Percentiles rank a stretch among this genome's conserved stretches.
Evolutionary conservation across 2,888 invertebrate genomes (phyloP).

Genomic region (Imbricaverruca yamaguchii): DNA sequence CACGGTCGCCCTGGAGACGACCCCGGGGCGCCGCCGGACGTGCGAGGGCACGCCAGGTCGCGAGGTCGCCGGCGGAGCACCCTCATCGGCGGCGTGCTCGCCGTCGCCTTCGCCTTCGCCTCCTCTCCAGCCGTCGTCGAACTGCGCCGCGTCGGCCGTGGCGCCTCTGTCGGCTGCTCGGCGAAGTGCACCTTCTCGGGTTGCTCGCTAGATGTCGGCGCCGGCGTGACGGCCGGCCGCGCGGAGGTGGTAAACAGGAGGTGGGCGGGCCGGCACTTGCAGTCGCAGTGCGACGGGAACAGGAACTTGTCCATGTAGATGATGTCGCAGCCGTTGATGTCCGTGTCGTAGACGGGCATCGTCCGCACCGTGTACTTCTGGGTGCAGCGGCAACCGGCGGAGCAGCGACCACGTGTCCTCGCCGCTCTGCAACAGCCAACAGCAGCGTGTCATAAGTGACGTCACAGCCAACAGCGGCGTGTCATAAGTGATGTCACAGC

Average conservation of each 20-base stretch:
- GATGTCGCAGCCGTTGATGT: background rate
- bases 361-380: background rate
- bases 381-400: background rate
- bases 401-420: background rate
- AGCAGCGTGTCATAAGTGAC: no score
- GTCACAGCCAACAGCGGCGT: background rate
- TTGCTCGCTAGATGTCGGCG: background rate
- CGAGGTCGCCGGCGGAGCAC: background rate
- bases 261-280: background rate
- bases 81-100: background rate
- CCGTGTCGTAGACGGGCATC: conserved; percentile 14
- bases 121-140: background rate
- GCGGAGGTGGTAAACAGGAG: background rate
- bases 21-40: background rate
- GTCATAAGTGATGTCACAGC: no score
- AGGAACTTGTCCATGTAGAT: conserved; percentile 22
- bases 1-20: background rate
- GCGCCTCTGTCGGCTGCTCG: background rate
- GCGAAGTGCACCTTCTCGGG: background rate
- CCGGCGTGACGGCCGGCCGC: background rate
- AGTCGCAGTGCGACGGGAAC: conserved; percentile 17
- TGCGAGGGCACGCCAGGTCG: background rate
- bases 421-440: background rate
- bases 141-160: background rate
- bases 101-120: background rate